These are phyloP conservation scores for Rissa tridactyla DNA, from an alignment of 2,113 vertebrate species.

Conservation along the genomic window DNA sequence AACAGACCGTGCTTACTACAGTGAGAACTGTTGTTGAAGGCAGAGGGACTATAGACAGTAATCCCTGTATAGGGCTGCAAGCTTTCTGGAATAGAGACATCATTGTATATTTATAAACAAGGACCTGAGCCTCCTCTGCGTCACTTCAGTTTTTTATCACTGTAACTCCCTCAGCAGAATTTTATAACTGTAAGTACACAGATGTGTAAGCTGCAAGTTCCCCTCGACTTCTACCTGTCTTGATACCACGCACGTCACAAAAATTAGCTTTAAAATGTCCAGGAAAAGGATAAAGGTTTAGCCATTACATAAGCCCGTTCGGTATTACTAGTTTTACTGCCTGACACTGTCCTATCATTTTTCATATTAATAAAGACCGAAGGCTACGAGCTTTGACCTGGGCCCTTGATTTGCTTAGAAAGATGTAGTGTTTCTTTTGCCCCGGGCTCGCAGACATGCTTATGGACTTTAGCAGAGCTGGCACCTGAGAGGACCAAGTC, in stretches of 20 bases:
- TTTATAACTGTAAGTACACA: neutral
- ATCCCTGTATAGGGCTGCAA: neutral
- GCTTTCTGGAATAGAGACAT: neutral
- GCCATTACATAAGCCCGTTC: neutral
- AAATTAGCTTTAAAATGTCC: neutral
- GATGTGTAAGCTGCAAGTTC: neutral
- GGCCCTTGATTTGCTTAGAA: neutral
- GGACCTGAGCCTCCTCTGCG: neutral
- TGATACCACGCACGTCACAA: neutral
- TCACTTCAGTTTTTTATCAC: neutral
- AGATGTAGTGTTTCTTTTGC: neutral
- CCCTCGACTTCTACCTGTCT: neutral
- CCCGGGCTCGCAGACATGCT: neutral
- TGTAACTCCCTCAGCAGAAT: neutral
- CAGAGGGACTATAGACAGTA: neutral
- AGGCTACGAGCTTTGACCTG: neutral
- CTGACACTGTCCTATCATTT: neutral
- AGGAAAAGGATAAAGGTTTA: neutral
- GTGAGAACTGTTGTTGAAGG: neutral
- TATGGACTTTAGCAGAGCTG: neutral
- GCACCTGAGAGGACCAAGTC: neutral
- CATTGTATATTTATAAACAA: conserved; percentile 25
- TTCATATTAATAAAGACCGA: neutral
- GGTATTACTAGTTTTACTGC: neutral
- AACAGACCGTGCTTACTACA: neutral